Conservation (phyloP, 35 echinoderm and acorn worm species). For the Diadema setosum region DNA sequence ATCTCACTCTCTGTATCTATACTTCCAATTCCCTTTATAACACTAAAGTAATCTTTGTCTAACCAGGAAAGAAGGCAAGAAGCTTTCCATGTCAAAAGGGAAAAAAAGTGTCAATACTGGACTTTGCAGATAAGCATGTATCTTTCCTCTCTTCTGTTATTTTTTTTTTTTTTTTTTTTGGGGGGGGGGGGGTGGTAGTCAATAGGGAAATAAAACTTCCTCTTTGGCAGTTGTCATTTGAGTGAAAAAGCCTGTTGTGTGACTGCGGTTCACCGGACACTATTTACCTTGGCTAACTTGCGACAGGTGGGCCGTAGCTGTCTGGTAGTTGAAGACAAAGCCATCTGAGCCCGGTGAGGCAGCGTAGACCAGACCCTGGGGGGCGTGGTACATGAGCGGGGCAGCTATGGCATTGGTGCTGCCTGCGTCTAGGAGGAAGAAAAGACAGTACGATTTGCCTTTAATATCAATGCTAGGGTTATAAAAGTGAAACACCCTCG, state of each 20-base stretch:
- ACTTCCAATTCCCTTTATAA: no score
- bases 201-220: neutral
- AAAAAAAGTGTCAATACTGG: no score
- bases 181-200: neutral
- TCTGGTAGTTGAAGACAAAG: conserved; percentile 5
- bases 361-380: conserved; percentile 77
- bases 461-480: no score
- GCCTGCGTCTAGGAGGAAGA: neutral
- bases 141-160: neutral
- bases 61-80: no score
- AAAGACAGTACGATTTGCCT: neutral
- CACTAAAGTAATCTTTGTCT: no score
- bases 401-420: conserved; percentile 1
- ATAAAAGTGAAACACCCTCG: no score
- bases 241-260: neutral
- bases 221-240: neutral
- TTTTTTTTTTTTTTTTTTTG: neutral
- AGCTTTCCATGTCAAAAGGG: no score
- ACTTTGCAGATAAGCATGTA: no score
- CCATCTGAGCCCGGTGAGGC: conserved; percentile 35
- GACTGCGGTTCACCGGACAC: neutral
- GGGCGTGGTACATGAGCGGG: conserved; percentile 86
- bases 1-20: no score
- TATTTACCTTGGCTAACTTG: neutral
- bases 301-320: neutral